Base-by-base conservation (phyloP, 2,113 vertebrate genomes). In the Syngnathus floridae region DNA sequence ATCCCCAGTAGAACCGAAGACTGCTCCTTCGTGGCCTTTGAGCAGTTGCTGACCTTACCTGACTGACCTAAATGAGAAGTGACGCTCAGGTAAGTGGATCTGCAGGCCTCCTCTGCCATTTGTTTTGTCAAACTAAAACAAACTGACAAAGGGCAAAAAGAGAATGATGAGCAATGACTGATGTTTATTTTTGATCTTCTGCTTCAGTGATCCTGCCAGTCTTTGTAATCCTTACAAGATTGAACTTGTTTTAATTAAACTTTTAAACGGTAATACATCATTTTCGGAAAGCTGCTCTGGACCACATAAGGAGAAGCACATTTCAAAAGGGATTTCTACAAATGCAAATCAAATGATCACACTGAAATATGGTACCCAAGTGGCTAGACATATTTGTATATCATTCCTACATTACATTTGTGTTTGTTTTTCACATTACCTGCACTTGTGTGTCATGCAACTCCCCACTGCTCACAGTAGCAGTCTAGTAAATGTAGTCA, bases 1-100 rank as follows among this genome's bases (percentile, higher is more conserved):
- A 36, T 48, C 59, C 45, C 71, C 67, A 65, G 56, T 36, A 66
- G 61, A 66, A 62, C 26, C 1, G 21, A 21, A 16, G 62, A 69
- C 38, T 31, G 13, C 73, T 75, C 66, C 71, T 68, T 82, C 16
- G 14, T 56, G 80, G 56, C 70, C 64, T 69, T 46, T 82, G 82
- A 86, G 73, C 79, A 75, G 70, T 69, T 75, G 62, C 52, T 38
- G 17, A 55, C 66, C 41, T 58, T 72, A 74, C 77, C 74, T 58
- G 38, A 38, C 54, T 75, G 80, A 82, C 75, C 75, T 46, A 73
- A 84, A 89, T 88, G 38, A 60, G 73, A 87, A 72, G 79, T 80
- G 87, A 75, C 83, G 77, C 74, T 76, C 84, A 89, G 82, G 82
- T 86, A 82, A 70, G 66, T 72, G 45, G 60, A 79, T 69, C 84